Evolutionary conservation across 2,888 invertebrate genomes (phyloP), one percentile per base, ranked within the genome.

Genomic region (Endotricha flammealis): DNA sequence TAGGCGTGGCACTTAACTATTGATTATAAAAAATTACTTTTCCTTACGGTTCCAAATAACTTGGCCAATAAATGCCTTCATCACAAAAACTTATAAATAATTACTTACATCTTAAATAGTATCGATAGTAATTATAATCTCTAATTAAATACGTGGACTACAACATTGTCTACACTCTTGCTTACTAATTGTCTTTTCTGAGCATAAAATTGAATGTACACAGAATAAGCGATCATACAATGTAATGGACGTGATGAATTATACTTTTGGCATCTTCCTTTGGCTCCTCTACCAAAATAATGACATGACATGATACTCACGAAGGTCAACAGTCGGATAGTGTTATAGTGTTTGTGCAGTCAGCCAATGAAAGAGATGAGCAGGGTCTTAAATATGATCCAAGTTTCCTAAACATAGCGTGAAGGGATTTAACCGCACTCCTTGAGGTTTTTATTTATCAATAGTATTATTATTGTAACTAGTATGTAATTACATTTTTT

Each of bases 1-100:
- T 83, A 83, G 85, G 83, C 83, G 82, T 82, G 80, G 79, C 76
- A 79, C 79, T 79, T 81, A 82, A 57, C 76, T 77, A 80, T 48
- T 56, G 69, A 74, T 74, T 74, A 80, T 75, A 78, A 73, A 69
- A 76, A 75, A 73, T 68, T 74, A 73, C 67, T 65, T 68, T 67
- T 64, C 6, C 64, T 64, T 66, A 73, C 55, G 64, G 67, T 73
- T 75, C 74, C 50, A 57, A 74, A 66, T 72, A 75, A 74, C 65
- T 67, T 68, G 80, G 78, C 81, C 81, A 78, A 68, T 81, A 80
- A 80, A 80, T 82, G 85, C 83, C 82, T 57, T 71, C 74, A 78
- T 81, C 79, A 79, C 79, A 75, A 70, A 32, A 64, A 72, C 65
- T 65, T 65, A 63, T 57, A 47, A 52, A 52, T 44, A 55, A 53